Conservation (phyloP, 35 echinoderm and acorn worm genomes). For the Amphiura filiformis region DNA sequence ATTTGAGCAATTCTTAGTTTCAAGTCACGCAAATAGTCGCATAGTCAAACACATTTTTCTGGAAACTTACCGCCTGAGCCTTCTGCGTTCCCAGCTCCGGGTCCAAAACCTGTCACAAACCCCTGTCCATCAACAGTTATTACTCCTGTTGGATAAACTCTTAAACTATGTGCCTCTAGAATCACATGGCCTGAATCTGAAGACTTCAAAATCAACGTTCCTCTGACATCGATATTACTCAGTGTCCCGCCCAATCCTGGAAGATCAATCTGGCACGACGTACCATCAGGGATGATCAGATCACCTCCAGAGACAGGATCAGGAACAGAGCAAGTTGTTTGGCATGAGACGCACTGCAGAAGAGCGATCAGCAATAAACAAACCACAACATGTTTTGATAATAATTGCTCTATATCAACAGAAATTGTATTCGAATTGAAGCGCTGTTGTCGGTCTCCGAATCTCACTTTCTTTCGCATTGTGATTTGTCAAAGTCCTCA, state of each 20-base stretch:
- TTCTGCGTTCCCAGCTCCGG: not conserved
- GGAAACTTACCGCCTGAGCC: slow-evolving; percentile 21
- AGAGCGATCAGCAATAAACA: too few species aligned
- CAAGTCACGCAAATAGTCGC: too few species aligned
- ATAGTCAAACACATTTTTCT: too few species aligned
- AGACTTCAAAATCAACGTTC: not conserved
- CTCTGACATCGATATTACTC: not conserved
- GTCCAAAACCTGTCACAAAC: not conserved
- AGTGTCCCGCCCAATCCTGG: not conserved
- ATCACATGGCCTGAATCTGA: not conserved
- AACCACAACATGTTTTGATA: too few species aligned
- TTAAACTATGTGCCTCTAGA: not conserved
- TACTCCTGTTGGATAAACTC: not conserved
- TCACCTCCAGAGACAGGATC: not conserved
- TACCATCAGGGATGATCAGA: slow-evolving; percentile 4
- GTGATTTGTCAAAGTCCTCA: too few species aligned
- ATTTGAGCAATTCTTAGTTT: too few species aligned
- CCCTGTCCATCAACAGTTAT: not conserved
- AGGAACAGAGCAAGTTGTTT: not conserved
- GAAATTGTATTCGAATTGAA: too few species aligned
- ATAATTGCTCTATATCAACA: too few species aligned
- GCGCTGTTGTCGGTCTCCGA: too few species aligned
- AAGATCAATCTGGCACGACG: not conserved
- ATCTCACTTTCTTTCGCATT: too few species aligned
- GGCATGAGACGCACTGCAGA: not conserved